Base-by-base conservation (phyloP, 2,888 invertebrate species). In the Podabrus alpinus region DNA sequence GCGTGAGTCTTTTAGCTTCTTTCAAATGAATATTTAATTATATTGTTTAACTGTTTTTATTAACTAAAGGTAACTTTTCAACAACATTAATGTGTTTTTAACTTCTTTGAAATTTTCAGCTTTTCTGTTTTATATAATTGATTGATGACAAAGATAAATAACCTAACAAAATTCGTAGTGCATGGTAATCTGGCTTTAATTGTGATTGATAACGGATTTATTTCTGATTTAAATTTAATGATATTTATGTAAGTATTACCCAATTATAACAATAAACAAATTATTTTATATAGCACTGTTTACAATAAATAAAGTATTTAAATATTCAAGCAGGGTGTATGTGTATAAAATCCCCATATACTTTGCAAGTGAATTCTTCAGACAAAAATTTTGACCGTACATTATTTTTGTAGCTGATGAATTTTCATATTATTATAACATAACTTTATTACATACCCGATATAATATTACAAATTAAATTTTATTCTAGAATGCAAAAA, bases 81-180 rank as follows among this genome's bases (percentile, higher is more conserved):
- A 71, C 61, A 71, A 60, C 68, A 29, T 71, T 69, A 73, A 69
- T 73, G 73, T 59, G 68, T 69, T 73, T 69, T 73, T 73, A 73
- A 73, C 68, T 69, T 73, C 73, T 73, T 69, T 59, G 25, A 66
- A 71, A 71, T 71, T 71, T 60, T 71, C 21, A 24, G 68, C 72
- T 66, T 72, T 72, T 72, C 67, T 72, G 68, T 72, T 72, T 74
- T 67, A 66, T 70, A 68, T 70, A 73, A 75, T 77, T 79, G 76
- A 78, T 76, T 80, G 78, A 77, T 76, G 78, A 79, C 80, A 73
- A 80, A 79, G 79, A 80, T 80, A 80, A 80, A 80, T 80, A 80
- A 73, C 76, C 73, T 73, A 71, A 74, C 79, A 75, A 76, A 75
- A 75, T 80, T 79, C 78, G 74, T 74, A 72, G 70, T 69, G 75